A percentile compares a stretch with the other conserved stretches of the same genome.
Evolutionary conservation across 2,113 vertebrate genomes (phyloP).

Genomic region (Corapipo altera): DNA sequence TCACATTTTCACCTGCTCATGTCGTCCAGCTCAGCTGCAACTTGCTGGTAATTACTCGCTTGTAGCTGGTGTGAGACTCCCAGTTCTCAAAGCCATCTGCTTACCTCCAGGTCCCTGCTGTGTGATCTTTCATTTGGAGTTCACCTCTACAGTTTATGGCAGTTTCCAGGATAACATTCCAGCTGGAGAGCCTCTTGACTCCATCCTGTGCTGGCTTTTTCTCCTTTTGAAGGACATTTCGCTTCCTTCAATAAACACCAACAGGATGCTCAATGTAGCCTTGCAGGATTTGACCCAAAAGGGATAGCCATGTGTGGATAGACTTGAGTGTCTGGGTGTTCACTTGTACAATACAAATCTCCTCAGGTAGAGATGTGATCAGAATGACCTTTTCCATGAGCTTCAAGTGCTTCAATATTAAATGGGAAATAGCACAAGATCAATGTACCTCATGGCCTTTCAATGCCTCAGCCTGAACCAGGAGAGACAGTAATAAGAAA

Average conservation of each 20-base stretch:
- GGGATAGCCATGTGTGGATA: not conserved
- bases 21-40: slow-evolving; percentile 58
- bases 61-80: slow-evolving; percentile 35
- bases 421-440: slow-evolving; percentile 32
- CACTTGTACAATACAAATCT: not conserved
- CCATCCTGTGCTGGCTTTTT: not conserved
- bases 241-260: not conserved
- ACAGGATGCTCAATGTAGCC: not conserved
- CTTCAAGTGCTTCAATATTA: not conserved
- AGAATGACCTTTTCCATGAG: slow-evolving; percentile 26
- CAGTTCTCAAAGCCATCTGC: slow-evolving; percentile 53
- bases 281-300: not conserved
- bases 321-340: not conserved
- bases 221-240: not conserved
- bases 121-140: slow-evolving; percentile 39
- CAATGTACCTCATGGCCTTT: not conserved
- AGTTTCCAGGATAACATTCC: not conserved
- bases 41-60: slow-evolving; percentile 60
- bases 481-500: slow-evolving; percentile 31
- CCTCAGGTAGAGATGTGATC: not conserved
- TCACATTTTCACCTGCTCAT: slow-evolving; percentile 66
- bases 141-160: not conserved
- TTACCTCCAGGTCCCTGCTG: slow-evolving; percentile 10
- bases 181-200: not conserved
- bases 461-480: not conserved